These are phyloP conservation scores for Pelochelys cantorii DNA, from an alignment of 2,797 vertebrate genomes.

Conservation along the genomic window DNA sequence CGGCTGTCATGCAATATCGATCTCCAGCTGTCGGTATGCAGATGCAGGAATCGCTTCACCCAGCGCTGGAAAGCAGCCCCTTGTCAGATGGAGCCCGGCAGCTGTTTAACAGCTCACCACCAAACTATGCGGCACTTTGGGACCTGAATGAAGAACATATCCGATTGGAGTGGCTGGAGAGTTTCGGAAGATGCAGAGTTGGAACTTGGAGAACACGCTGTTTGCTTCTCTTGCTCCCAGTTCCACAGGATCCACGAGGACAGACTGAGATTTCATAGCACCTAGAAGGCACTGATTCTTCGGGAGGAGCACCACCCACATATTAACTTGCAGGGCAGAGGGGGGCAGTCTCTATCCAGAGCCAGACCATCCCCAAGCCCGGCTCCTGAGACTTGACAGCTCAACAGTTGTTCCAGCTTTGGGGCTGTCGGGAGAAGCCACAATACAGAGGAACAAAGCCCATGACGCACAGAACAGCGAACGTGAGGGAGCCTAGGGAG, in stretches of 20 bases:
- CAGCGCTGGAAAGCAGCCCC: slow-evolving; percentile 27
- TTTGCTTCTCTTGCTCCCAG: not conserved
- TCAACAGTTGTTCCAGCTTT: not conserved
- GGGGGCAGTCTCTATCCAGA: not conserved
- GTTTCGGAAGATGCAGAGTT: not conserved
- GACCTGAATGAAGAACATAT: not conserved
- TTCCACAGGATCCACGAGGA: not conserved
- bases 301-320: not conserved
- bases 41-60: slow-evolving; percentile 25
- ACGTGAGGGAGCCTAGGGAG: slow-evolving; percentile 14
- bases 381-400: not conserved
- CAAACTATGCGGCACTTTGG: not conserved
- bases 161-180: not conserved
- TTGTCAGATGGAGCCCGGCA: slow-evolving; percentile 62
- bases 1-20: not conserved
- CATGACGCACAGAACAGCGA: not conserved
- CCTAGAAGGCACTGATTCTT: slow-evolving; percentile 49
- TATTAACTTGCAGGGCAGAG: not conserved
- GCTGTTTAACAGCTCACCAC: not conserved
- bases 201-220: not conserved
- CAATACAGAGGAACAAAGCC: not conserved
- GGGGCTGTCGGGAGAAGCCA: not conserved
- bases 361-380: not conserved
- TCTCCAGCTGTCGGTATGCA: not conserved
- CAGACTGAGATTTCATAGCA: not conserved